Evolutionary conservation across 2,888 invertebrate species (phyloP).

Genomic region (Eupithecia exiguata): DNA sequence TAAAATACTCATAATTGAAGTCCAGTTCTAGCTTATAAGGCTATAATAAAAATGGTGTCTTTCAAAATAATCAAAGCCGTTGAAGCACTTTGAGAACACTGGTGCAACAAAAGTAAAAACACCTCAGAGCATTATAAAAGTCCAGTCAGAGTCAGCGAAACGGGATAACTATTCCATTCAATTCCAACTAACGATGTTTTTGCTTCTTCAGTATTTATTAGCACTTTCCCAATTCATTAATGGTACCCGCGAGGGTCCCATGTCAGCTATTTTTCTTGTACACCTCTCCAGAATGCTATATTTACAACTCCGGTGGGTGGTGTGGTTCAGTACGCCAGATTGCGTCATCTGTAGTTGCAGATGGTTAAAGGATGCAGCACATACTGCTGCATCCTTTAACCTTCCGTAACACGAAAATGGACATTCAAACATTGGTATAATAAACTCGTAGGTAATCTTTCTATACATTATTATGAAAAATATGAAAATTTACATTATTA

Average conservation of each 20-base stretch:
- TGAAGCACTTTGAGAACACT: not conserved
- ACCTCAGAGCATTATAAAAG: constrained; percentile 26
- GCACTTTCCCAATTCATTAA: constrained; percentile 66
- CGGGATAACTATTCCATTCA: constrained; percentile 37
- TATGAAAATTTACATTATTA: too few relatives aligned
- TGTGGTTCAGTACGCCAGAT: constrained; percentile 31
- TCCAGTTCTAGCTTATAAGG: not conserved
- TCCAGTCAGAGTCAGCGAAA: constrained; percentile 34
- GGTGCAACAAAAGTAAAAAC: constrained; percentile 16
- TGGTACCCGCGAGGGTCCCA: constrained; percentile 53
- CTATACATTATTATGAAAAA: too few relatives aligned
- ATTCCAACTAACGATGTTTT: constrained; percentile 55
- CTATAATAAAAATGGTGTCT: not conserved
- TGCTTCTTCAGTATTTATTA: constrained; percentile 58
- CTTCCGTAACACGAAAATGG: not conserved
- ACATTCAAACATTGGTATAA: not conserved
- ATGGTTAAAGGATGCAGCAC: constrained; percentile 7
- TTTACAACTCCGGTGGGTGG: constrained; percentile 65
- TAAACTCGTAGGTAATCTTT: too few relatives aligned
- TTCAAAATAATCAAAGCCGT: not conserved
- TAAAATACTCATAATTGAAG: not conserved
- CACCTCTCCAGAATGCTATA: constrained; percentile 60
- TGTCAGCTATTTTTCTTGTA: constrained; percentile 60
- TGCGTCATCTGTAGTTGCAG: constrained; percentile 10
- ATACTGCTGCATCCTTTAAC: not conserved